phyloP scores from a whole-genome alignment of 23 tunicate species.

The Oikopleura dioica region DNA sequence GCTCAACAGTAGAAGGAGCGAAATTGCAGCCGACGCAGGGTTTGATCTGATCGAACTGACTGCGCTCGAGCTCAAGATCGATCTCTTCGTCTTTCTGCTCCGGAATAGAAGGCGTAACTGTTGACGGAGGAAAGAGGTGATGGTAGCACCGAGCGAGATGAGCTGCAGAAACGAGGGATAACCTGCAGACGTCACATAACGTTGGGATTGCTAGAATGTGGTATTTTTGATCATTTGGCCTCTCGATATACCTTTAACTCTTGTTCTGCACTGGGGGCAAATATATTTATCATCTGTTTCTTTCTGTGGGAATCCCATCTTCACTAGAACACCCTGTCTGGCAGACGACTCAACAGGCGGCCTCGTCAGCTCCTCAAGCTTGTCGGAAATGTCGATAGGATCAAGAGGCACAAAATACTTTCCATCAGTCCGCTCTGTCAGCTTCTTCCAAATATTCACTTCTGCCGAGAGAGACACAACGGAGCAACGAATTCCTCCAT shows the following conservation, averaged over 20 bases:
- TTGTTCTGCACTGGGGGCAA: neutral
- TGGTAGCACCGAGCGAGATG: conserved; percentile 83
- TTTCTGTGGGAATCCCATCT: conserved; percentile 89
- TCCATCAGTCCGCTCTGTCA: conserved; percentile 49
- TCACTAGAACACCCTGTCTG: conserved; percentile 59
- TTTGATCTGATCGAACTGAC: neutral
- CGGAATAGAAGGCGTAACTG: conserved; percentile 9
- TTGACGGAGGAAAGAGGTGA: conserved; percentile 67
- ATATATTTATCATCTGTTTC: conserved; percentile 12
- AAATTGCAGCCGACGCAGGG: conserved; percentile 2
- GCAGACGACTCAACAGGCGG: conserved; percentile 33
- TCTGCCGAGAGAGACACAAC: conserved; percentile 74
- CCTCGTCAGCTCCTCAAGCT: conserved; percentile 34
- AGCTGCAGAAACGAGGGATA: conserved; percentile 86
- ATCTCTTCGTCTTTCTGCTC: neutral
- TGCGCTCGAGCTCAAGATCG: neutral
- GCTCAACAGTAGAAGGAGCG: conserved; percentile 15
- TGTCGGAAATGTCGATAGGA: conserved; percentile 35
- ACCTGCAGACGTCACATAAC: conserved; percentile 43
- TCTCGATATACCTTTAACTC: neutral
- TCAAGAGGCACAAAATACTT: conserved; percentile 42
- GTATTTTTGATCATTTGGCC: no score
- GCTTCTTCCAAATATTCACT: conserved; percentile 41
- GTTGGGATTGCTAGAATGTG: conserved; percentile 22
- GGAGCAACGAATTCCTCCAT: conserved; percentile 46